Evolutionary conservation across 2,797 vertebrate genomes (phyloP), one percentile per base, ranked within the genome.

Genomic region (Apodemus agrarius): DNA sequence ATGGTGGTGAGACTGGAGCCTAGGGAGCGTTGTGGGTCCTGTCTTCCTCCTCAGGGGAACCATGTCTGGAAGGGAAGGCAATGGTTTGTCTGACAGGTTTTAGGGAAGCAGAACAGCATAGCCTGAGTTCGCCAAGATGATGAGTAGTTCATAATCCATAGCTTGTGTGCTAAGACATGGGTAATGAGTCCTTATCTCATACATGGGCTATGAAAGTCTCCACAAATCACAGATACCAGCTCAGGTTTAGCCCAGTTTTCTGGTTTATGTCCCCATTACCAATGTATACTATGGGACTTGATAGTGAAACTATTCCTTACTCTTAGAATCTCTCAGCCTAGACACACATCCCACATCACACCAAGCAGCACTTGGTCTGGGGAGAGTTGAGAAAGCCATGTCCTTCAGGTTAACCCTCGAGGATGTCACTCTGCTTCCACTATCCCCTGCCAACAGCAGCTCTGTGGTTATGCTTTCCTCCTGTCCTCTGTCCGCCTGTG

Each of bases 11-110:
- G 13, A 14, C 34, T 34, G 17, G 19, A 21, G 54, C 2, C 13
- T 0, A 11, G 8, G n/a, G 14, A 52, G 65, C 34, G 13, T 37
- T 0, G 13, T 6, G 59, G 16, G 29, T 3, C 0, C 40, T 4
- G 22, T 40, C 6, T 9, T 40, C 29, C 67, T 69, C 24, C 67
- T 69, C 24, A 6, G 14, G 2, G 14, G 54, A 49, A 34, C 34
- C 21, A 4, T 3, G 8, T 46, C 37, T 43, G n/a, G n/a, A n/a
- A n/a, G n/a, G 31, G 37, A 83, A 63, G 24, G 4, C 24, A 52
- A 4, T 11, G 43, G 1, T 2, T 78, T 26, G 1, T 37, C 22
- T 26, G 43, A 54, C 17, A 46, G 16, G 9, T 21, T 63, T 52
- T 11, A 43, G 29, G 29, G 11, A 54, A 52, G 52, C 0, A 52